Base-by-base conservation (phyloP, 2,113 vertebrate genomes). In the Chrysemys picta region DNA sequence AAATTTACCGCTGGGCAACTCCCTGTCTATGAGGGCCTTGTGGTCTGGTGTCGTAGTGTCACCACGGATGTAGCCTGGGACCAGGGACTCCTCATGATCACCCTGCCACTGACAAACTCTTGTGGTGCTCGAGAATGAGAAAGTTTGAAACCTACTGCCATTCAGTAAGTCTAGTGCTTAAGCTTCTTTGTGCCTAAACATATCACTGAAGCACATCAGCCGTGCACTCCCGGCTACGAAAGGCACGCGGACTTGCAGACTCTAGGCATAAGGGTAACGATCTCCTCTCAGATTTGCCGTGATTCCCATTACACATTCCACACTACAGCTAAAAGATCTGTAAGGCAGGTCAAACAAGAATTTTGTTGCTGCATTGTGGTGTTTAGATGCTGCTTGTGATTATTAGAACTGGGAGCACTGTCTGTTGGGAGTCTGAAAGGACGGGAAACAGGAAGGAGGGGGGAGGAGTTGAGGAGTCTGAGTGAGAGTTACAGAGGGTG, bases 191-290 rank as follows among this genome's bases (percentile, higher is more conserved):
- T 65, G 2, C 22, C 42, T 10, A 38, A 6, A 59, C 57, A 29
- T 59, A 31, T 59, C 62, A 65, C 17, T 89, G 72, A 84, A 72
- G 69, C 31, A 57, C 80, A 82, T 22, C 45, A 88, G 25, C 8
- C 76, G 38, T 0, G 0, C 12, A 27, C 82, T 38, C 0, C 0
- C 53, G 50, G 49, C 16, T 83, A 16, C 22, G 11, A 4, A 21
- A 10, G 12, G 3, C 1, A 11, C 5, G 0, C 57, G 14, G 69
- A 25, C 56, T 91, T 54, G 45, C 21, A 83, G n/a, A 3, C 25
- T 94, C 47, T 11, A 50, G 29, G 8, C 3, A 1, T 13, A 57
- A 65, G 11, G 38, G 69, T 65, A 24, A 89, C 93, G 45, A 4
- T 1, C 24, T 87, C 84, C 85, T 47, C 22, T 84, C 25, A 72